These are phyloP conservation scores for Uloborus plumipes DNA, from an alignment of 2,888 invertebrate species.

Conservation along the genomic window DNA sequence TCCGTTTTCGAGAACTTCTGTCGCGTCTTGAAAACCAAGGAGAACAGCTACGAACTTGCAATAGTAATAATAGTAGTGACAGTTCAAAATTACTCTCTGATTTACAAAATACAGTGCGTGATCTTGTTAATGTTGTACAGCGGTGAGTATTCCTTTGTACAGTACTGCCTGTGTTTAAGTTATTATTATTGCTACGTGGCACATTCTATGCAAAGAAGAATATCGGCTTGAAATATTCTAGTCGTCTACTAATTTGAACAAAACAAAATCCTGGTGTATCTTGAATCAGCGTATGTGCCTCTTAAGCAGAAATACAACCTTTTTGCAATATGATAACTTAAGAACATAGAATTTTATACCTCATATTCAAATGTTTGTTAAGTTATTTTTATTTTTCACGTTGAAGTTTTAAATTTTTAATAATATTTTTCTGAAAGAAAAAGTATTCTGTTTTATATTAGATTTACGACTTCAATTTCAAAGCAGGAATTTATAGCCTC, in stretches of 20 bases:
- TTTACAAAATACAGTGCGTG: conserved; percentile 80
- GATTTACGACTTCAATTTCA: no score
- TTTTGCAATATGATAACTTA: no score
- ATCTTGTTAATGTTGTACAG: conserved; percentile 82
- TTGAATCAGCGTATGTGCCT: no score
- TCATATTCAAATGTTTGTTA: no score
- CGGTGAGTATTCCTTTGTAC: conserved; percentile 72
- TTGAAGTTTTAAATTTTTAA: no score
- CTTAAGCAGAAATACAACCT: no score
- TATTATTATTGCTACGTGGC: conserved; percentile 13
- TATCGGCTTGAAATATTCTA: conserved; percentile 37
- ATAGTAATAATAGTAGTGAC: conserved; percentile 80
- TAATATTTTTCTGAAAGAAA: no score
- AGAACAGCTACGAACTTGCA: conserved; percentile 79
- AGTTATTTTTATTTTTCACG: no score
- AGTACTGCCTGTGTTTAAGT: conserved; percentile 46
- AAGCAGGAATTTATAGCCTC: no score
- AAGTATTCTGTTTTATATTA: no score
- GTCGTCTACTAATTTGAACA: conserved; percentile 35
- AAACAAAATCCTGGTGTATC: no score
- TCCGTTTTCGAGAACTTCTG: conserved; percentile 85
- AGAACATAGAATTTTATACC: no score
- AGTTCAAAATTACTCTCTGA: conserved; percentile 80
- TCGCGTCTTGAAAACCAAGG: conserved; percentile 81
- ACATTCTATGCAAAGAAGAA: conserved; percentile 26